Evolutionary conservation across 1,140 invertebrate species (phyloP).

Genomic region (Lasaia peninsularis): DNA sequence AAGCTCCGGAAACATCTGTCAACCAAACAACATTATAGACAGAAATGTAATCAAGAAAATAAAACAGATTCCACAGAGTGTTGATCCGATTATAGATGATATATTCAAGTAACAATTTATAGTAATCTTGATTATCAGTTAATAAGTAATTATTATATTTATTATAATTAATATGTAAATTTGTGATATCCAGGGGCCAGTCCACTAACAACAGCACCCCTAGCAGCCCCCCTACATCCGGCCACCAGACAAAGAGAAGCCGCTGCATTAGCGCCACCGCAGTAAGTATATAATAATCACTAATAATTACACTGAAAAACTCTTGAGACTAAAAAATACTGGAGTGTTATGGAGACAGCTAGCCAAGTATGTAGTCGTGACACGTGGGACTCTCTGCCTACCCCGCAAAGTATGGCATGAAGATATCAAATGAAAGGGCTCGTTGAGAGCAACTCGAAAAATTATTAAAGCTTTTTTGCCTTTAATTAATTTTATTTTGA

Average conservation of each 20-base stretch:
- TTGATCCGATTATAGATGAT: no score
- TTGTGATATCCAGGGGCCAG: constrained; percentile 41
- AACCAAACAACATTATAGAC: background rate
- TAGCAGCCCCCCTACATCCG: constrained; percentile 59
- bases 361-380: no score
- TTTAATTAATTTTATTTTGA: no score
- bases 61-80: background rate
- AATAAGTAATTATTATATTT: no score
- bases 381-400: no score
- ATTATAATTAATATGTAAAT: no score
- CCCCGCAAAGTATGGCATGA: no score
- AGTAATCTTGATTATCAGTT: no score
- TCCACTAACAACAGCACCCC: constrained; percentile 54
- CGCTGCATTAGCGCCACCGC: constrained; percentile 58
- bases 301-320: constrained; percentile 7
- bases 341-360: no score
- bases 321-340: background rate
- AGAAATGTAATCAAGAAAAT: background rate
- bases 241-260: constrained; percentile 59
- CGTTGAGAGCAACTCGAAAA: no score
- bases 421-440: no score
- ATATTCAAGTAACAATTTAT: no score
- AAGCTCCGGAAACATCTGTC: background rate
- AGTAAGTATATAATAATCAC: constrained; percentile 12
- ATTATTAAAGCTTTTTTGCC: background rate